Percentiles rank a stretch among this genome's conserved stretches.
Conservation (phyloP, 2,888 invertebrate species). For the Itoplectis maculator region DNA sequence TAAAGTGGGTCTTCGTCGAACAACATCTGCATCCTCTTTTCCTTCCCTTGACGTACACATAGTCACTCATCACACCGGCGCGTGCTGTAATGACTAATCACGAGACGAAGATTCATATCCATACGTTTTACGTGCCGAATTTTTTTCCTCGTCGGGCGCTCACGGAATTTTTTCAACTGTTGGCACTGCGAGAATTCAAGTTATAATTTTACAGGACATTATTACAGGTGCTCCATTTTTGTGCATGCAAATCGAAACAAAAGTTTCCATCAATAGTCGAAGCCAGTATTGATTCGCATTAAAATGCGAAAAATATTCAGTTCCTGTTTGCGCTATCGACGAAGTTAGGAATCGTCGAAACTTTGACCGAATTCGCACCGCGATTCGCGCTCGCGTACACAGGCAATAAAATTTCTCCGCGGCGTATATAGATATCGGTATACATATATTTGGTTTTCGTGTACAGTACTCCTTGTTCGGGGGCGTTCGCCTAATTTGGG, state of each 20-base stretch:
- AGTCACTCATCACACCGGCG: slow-evolving; percentile 38
- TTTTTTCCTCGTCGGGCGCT: background rate
- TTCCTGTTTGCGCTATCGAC: background rate
- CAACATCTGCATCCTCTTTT: slow-evolving; percentile 59
- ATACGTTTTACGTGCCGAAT: background rate
- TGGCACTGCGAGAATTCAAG: background rate
- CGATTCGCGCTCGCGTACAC: background rate
- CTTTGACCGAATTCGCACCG: background rate
- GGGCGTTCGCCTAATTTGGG: slow-evolving; percentile 20
- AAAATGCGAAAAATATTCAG: background rate
- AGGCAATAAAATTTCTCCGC: slow-evolving; percentile 4
- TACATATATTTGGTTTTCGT: slow-evolving; percentile 21
- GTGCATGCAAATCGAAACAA: no score
- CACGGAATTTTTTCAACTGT: background rate
- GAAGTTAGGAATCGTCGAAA: background rate
- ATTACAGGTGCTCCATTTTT: no score
- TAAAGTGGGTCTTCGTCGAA: slow-evolving; percentile 56
- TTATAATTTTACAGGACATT: no score
- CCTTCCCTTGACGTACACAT: background rate
- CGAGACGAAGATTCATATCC: slow-evolving; percentile 25
- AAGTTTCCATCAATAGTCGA: no score
- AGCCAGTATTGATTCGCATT: background rate
- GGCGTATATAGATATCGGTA: background rate
- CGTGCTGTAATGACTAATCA: slow-evolving; percentile 37
- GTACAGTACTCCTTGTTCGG: background rate